phyloP scores from a whole-genome alignment of 2,797 vertebrate species.

The Lepilemur septentrionalis region DNA sequence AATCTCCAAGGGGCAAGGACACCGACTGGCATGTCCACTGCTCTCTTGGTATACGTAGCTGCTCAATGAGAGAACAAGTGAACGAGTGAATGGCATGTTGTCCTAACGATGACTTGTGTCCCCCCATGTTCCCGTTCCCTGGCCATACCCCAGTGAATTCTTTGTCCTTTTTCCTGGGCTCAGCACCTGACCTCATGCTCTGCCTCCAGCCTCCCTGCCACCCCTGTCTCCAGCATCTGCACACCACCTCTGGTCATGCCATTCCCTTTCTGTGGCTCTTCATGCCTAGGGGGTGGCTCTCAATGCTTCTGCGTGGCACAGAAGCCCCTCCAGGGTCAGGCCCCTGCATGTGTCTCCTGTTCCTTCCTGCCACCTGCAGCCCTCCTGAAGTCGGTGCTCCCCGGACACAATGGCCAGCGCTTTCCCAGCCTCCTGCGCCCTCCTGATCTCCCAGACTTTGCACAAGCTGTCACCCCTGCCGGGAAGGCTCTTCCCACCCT shows the following conservation, averaged over 20 bases:
- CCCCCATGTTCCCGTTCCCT: not conserved
- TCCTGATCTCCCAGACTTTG: not conserved
- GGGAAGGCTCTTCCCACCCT: too few species aligned
- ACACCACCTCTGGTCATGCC: not conserved
- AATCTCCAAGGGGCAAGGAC: not conserved
- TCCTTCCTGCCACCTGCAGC: not conserved
- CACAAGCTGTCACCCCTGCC: too few species aligned
- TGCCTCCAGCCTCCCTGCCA: not conserved
- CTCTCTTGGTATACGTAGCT: fast-evolving
- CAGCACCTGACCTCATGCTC: not conserved
- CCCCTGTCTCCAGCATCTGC: not conserved
- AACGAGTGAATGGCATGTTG: fast-evolving
- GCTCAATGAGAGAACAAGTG: not conserved
- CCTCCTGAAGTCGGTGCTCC: not conserved
- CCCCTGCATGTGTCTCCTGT: not conserved
- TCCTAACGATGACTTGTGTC: too few species aligned
- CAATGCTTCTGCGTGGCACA: not conserved
- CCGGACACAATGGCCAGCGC: fast-evolving
- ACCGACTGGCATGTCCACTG: fast-evolving
- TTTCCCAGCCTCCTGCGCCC: fast-evolving
- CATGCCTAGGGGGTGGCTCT: not conserved
- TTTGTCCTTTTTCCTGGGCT: not conserved
- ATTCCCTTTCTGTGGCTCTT: not conserved
- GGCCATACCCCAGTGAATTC: too few species aligned
- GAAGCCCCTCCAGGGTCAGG: not conserved